phyloP scores from a whole-genome alignment of 2,888 invertebrate species.

The Drosophila flavopinicola region DNA sequence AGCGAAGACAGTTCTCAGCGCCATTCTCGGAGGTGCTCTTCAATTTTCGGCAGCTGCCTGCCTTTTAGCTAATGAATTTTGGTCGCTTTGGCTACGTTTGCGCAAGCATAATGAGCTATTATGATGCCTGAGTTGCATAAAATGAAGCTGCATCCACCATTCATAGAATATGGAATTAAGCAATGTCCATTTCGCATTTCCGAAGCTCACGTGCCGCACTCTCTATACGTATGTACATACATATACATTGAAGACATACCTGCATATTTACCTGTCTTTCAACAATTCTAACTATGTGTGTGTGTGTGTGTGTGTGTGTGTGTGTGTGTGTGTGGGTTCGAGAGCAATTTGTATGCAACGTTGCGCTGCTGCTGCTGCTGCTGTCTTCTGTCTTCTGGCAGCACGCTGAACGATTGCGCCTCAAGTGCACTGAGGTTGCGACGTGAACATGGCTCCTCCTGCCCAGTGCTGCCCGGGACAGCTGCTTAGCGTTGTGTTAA shows the following conservation, averaged over 20 bases:
- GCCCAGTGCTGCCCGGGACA: constrained; percentile 38
- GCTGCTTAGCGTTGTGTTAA: constrained; percentile 70
- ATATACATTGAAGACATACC: constrained; percentile 30
- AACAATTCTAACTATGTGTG: constrained; percentile 31
- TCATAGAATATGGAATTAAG: constrained; percentile 70
- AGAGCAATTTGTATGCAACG: constrained; percentile 74
- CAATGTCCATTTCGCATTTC: constrained; percentile 78
- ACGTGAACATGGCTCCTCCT: constrained; percentile 32
- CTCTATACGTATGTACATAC: constrained; percentile 12
- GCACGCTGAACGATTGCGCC: constrained; percentile 73
- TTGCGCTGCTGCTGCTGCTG: constrained; percentile 28
- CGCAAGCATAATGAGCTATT: constrained; percentile 71
- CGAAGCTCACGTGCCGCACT: constrained; percentile 69
- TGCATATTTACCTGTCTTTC: constrained; percentile 52
- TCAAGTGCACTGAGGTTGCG: constrained; percentile 72
- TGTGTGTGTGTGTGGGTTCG: constrained; percentile 26
- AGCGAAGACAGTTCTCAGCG: constrained; percentile 36
- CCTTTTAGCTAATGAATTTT: constrained; percentile 78
- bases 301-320: constrained; percentile 19
- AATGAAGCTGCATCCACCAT: constrained; percentile 45
- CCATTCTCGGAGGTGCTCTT: constrained; percentile 43
- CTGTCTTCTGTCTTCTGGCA: constrained; percentile 38
- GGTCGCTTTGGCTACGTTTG: constrained; percentile 29
- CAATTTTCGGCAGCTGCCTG: constrained; percentile 14
- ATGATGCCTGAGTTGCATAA: constrained; percentile 72